A percentile compares a stretch with the other conserved stretches of the same genome.
These are phyloP conservation scores for Psittacula derbiana DNA, from an alignment of 2,797 vertebrate genomes.

Conservation along the genomic window DNA sequence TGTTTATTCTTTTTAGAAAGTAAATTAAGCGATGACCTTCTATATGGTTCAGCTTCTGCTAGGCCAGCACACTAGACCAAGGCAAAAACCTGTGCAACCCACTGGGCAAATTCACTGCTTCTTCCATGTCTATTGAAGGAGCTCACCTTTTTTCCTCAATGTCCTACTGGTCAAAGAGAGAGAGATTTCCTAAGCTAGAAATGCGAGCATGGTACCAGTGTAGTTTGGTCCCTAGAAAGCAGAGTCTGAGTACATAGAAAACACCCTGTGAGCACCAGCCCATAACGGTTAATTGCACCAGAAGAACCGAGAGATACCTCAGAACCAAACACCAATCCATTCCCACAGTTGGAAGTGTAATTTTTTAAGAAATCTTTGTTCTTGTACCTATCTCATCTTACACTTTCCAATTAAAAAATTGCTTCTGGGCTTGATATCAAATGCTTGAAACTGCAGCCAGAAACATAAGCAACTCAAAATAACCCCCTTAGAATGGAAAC, in stretches of 20 bases:
- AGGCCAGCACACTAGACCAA: neutral
- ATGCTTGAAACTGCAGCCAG: conserved; percentile 47
- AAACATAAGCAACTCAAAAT: conserved; percentile 61
- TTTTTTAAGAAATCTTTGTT: conserved; percentile 35
- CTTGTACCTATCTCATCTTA: conserved; percentile 46
- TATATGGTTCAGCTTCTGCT: neutral
- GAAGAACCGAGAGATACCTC: neutral
- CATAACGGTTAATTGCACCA: neutral
- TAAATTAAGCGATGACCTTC: neutral
- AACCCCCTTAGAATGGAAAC: conserved; percentile 44
- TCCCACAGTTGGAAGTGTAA: neutral
- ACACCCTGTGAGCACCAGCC: neutral
- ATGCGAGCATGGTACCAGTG: neutral
- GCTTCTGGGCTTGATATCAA: conserved; percentile 61
- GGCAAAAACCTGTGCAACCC: neutral
- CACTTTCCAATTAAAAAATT: conserved; percentile 61
- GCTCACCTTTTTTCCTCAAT: neutral
- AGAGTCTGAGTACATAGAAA: neutral
- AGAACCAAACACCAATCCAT: neutral
- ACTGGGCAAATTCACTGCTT: neutral
- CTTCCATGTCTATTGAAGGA: neutral
- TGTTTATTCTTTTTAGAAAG: conserved; percentile 32
- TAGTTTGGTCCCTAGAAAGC: neutral
- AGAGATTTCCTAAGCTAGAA: neutral
- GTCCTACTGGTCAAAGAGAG: neutral